Conservation (phyloP, 1,140 invertebrate species). For the Drosophila arizonae region DNA sequence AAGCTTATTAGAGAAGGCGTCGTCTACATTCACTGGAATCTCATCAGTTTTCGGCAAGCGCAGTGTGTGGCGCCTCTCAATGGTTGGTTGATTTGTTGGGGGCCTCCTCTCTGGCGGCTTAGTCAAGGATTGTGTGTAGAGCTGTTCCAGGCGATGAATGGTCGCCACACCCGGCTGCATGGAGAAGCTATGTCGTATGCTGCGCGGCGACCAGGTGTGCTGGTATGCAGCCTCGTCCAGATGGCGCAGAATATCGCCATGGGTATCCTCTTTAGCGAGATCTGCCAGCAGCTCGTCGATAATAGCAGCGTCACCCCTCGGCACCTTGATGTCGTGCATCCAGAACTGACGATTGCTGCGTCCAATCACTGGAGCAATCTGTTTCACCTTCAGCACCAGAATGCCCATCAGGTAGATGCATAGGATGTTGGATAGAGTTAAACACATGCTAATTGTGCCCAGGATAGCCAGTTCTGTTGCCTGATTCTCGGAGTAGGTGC, state of each 20-base stretch:
- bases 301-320: conserved; percentile 75
- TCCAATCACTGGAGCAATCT: conserved; percentile 87
- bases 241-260: conserved; percentile 59
- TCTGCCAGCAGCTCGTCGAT: conserved; percentile 73
- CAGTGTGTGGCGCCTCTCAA: conserved; percentile 29
- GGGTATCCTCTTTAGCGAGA: conserved; percentile 56
- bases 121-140: conserved; percentile 53
- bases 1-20: too few relatives aligned
- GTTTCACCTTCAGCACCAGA: conserved; percentile 89
- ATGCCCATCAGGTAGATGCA: conserved; percentile 88
- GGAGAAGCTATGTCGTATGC: conserved; percentile 56
- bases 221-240: conserved; percentile 65
- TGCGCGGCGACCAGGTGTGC: conserved; percentile 76
- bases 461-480: conserved; percentile 85
- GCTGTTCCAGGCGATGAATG: conserved; percentile 68
- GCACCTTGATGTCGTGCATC: conserved; percentile 87
- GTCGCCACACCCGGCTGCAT: conserved; percentile 48
- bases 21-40: conserved; percentile 24
- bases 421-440: conserved; percentile 89
- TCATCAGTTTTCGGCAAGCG: conserved; percentile 32
- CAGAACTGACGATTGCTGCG: conserved; percentile 86
- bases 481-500: conserved; percentile 84
- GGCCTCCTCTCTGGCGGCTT: conserved; percentile 8
- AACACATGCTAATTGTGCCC: conserved; percentile 86
- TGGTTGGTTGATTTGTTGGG: not conserved